Conservation (phyloP, 2,797 vertebrate genomes). For the Emydoidea blandingii region DNA sequence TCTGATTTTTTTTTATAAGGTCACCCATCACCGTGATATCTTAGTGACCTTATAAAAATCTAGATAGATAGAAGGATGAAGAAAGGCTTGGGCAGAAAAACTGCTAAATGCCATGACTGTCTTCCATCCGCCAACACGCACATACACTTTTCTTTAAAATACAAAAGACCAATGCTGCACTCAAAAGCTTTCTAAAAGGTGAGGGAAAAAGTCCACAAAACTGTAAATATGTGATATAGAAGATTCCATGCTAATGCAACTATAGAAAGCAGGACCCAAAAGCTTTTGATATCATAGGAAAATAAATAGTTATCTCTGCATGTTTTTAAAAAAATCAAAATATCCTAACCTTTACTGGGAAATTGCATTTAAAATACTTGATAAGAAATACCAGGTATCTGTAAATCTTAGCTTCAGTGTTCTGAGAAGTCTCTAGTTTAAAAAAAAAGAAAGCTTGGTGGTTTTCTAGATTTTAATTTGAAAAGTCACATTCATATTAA, state of each 20-base stretch:
- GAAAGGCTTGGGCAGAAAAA: slow-evolving; percentile 27
- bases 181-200: neutral
- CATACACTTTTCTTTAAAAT: neutral
- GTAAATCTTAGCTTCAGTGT: neutral
- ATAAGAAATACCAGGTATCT: neutral
- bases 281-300: neutral
- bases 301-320: neutral
- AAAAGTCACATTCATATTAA: neutral
- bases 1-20: slow-evolving; percentile 34
- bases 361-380: neutral
- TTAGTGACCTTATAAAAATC: slow-evolving; percentile 41
- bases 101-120: neutral
- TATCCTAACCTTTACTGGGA: neutral
- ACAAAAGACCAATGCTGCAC: neutral
- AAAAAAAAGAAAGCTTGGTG: neutral
- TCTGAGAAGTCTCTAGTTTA: neutral
- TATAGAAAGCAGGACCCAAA: slow-evolving; percentile 11
- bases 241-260: neutral
- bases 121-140: neutral
- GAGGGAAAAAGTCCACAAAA: neutral
- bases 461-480: neutral
- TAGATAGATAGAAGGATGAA: neutral
- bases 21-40: slow-evolving; percentile 16
- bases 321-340: neutral
- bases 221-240: neutral